A percentile compares a stretch with the other conserved stretches of the same genome.
phyloP scores from a whole-genome alignment of 1,140 invertebrate genomes.

The Pygmarrhopalites habei region DNA sequence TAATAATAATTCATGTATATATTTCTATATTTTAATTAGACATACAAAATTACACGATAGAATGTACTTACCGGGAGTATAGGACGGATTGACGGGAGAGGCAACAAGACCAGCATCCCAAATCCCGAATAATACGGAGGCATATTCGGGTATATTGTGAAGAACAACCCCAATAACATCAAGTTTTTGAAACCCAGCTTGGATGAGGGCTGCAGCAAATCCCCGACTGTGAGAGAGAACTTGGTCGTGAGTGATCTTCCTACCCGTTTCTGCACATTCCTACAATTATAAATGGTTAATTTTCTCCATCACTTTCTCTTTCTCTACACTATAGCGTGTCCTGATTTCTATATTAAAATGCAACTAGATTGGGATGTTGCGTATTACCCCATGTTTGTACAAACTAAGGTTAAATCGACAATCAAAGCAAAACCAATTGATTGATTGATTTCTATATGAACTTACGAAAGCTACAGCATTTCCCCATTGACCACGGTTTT shows the following conservation, averaged over 20 bases:
- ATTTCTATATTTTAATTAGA: too few species aligned
- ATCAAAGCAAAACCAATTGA: too few species aligned
- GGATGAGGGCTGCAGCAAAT: background rate
- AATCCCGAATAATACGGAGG: background rate
- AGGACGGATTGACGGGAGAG: background rate
- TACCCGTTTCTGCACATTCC: background rate
- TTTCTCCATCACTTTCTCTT: too few species aligned
- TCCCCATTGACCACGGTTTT: slow-evolving; percentile 21
- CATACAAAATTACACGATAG: too few species aligned
- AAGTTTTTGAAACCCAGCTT: background rate
- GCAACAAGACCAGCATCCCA: slow-evolving; percentile 3
- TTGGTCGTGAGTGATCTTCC: background rate
- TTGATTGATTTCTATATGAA: background rate
- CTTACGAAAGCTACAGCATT: slow-evolving; percentile 24
- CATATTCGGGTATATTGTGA: slow-evolving; percentile 6
- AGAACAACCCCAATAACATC: slow-evolving; percentile 6
- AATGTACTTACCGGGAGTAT: too few species aligned
- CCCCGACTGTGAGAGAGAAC: background rate
- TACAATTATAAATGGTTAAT: background rate
- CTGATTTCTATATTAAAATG: too few species aligned
- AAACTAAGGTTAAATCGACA: too few species aligned
- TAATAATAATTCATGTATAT: too few species aligned
- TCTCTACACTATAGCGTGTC: too few species aligned
- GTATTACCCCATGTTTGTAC: too few species aligned
- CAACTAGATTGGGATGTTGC: too few species aligned